Conservation (phyloP, 53 echinoderm and acorn worm genomes). For the Echinometra lucunter region DNA sequence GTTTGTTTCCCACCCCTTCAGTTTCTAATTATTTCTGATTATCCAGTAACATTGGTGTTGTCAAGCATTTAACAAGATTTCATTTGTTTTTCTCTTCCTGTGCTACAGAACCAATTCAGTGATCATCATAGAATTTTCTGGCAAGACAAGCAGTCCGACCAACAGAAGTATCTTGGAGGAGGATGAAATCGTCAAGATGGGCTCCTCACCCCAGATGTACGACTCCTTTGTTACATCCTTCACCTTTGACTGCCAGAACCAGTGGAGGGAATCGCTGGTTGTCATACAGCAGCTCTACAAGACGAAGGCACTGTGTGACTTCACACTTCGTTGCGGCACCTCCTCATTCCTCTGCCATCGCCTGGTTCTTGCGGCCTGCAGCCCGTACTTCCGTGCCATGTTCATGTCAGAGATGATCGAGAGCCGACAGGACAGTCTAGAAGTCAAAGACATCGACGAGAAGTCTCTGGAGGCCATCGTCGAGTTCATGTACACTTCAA, state of each 20-base stretch:
- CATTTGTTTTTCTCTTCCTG: background rate
- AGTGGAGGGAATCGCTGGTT: conserved; percentile 91
- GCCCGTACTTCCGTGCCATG: conserved; percentile 99
- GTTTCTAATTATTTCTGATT: background rate
- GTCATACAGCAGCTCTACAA: conserved; percentile 87
- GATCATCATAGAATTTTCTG: conserved; percentile 97
- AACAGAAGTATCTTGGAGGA: conserved; percentile 36
- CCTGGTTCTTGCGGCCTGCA: conserved; percentile 92
- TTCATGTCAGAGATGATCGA: conserved; percentile 93
- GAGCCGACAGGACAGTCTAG: conserved; percentile 81
- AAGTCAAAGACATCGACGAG: conserved; percentile 92
- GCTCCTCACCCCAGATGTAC: conserved; percentile 72
- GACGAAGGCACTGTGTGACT: conserved; percentile 83
- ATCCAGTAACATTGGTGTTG: background rate
- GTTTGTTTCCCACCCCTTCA: background rate
- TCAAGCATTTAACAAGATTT: background rate
- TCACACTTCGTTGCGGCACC: conserved; percentile 83
- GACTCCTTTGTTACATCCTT: conserved; percentile 78
- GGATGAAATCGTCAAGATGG: conserved; percentile 72
- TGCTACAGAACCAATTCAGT: conserved; percentile 82
- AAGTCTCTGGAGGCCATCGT: conserved; percentile 81
- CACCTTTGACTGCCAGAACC: conserved; percentile 90
- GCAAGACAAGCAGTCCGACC: conserved; percentile 76
- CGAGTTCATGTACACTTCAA: conserved; percentile 95
- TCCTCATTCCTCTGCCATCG: conserved; percentile 87